Evolutionary conservation across 2,797 vertebrate species (phyloP), one percentile per base, ranked within the genome.

Genomic region (Saxicola maurus): DNA sequence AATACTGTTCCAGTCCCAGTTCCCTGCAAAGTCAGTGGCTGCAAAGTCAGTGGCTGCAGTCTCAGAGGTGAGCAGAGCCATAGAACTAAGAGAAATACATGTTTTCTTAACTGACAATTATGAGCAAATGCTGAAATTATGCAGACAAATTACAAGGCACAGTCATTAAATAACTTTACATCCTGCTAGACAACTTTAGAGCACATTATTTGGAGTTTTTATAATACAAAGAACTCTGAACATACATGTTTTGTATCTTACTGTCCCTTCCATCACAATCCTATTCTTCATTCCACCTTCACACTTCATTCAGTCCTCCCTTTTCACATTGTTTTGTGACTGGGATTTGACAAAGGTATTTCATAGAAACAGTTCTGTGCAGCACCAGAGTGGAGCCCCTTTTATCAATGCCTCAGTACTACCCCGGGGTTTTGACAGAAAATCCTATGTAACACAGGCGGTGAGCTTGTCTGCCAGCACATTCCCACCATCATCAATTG

Each of bases 401-500:
- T 91, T 93, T 83, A 88, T 89, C 88, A 84, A 69, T 2, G 8
- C 23, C 89, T 81, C 72, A 84, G 23, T 61, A 90, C 64, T 72
- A 89, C 75, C 90, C 94, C 92, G 59, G 21, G 25, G 56, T 77
- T 90, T 79, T 79, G 49, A 92, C 83, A 94, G 90, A 96, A 96
- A 97, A 93, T 89, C 67, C 92, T 61, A 13, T 67, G 85, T 89
- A 94, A 96, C 76, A 43, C 25, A 17, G 91, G 64, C 90, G 94
- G 79, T 28, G 6, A 87, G 60, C 86, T 93, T 91, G 82, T 91
- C 81, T 12, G 5, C 87, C 82, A 88, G 60, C 77, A 92, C 86
- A 89, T 94, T 91, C 79, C 85, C 95, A 95, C 85, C 73, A 84
- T 80, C 91, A 95, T 90, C 95, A 93, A 91, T 30, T 91, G 73